A percentile compares a stretch with the other conserved stretches of the same genome.
Conservation (phyloP, 2,113 vertebrate species). For the Notothenia rossii region DNA sequence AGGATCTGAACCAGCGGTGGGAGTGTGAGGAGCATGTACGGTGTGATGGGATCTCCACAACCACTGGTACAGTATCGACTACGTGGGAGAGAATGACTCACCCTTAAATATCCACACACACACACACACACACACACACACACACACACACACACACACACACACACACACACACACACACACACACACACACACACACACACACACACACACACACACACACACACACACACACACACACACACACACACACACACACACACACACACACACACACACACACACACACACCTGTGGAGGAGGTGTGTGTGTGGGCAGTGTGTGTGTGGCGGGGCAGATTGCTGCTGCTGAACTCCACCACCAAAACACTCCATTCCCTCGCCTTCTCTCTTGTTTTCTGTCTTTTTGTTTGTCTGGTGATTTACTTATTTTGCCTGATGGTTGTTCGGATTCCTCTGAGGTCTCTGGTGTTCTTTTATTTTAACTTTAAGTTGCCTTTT, state of each 20-base stretch:
- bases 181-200: constrained; percentile 45
- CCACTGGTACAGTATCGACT: constrained; percentile 55
- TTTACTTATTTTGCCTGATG: constrained; percentile 15
- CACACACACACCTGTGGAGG: constrained; percentile 70
- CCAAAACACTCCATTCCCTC: background rate
- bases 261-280: constrained; percentile 10
- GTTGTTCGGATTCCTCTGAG: constrained; percentile 11
- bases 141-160: constrained; percentile 43
- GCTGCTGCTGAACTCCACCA: constrained; percentile 41
- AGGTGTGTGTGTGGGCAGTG: constrained; percentile 51
- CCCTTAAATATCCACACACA: constrained; percentile 22
- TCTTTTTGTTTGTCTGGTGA: background rate
- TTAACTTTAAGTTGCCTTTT: constrained; percentile 1
- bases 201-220: constrained; percentile 45
- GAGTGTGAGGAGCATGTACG: constrained; percentile 34
- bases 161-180: constrained; percentile 44
- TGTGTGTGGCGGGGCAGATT: constrained; percentile 55
- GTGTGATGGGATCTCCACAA: constrained; percentile 54
- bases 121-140: constrained; percentile 45
- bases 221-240: constrained; percentile 43
- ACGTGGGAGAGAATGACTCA: constrained; percentile 68
- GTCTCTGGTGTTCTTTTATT: background rate
- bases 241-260: constrained; percentile 11
- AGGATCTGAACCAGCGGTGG: constrained; percentile 13
- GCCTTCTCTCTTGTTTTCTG: background rate